These are phyloP conservation scores for Pardosa pseudoannulata DNA, from an alignment of 2,888 invertebrate species.

Conservation along the genomic window DNA sequence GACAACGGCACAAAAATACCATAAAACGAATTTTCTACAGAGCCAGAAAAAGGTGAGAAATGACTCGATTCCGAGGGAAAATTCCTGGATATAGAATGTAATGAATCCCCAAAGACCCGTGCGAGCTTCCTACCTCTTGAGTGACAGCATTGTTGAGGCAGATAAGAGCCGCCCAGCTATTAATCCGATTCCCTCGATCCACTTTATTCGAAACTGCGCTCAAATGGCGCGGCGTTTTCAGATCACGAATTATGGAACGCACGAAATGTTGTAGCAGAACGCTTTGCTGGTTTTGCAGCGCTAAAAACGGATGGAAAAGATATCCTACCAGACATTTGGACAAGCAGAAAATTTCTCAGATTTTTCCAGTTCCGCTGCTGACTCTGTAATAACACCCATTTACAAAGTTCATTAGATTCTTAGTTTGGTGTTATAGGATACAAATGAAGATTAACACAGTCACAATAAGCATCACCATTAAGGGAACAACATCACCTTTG, in stretches of 20 bases:
- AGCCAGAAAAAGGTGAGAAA: background rate
- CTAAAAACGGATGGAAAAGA: too few species aligned
- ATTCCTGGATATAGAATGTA: background rate
- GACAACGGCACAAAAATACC: too few species aligned
- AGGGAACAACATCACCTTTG: too few species aligned
- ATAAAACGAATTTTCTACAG: too few species aligned
- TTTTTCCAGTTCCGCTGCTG: too few species aligned
- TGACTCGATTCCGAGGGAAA: background rate
- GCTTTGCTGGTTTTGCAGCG: background rate
- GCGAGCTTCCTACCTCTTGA: background rate
- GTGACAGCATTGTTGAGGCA: background rate
- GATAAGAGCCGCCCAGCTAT: background rate
- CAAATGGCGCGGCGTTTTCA: background rate
- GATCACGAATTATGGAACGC: slow-evolving; percentile 9
- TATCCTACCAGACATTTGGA: too few species aligned
- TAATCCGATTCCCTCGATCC: background rate
- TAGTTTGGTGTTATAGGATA: too few species aligned
- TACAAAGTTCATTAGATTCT: too few species aligned
- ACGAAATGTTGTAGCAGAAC: background rate
- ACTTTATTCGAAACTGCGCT: background rate
- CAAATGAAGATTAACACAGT: too few species aligned
- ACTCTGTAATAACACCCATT: too few species aligned
- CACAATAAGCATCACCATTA: too few species aligned
- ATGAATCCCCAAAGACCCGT: background rate
- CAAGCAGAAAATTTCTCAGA: too few species aligned